Conservation (phyloP, 1,140 invertebrate genomes). For the Drosophila seguyi region DNA sequence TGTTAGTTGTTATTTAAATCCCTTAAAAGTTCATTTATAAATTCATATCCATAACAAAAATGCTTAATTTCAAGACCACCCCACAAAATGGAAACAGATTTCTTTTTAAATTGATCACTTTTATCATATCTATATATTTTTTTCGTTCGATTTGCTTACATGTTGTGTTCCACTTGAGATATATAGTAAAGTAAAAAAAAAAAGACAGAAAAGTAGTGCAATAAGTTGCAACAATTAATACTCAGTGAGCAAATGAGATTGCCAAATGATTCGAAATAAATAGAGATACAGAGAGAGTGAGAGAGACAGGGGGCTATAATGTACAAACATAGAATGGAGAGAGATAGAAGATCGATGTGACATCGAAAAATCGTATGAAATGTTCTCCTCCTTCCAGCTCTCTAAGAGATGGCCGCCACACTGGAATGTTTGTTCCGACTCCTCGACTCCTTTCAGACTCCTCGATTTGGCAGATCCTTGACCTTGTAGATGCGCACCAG, state of each 20-base stretch:
- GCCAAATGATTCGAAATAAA: conserved; percentile 18
- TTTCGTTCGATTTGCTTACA: conserved; percentile 42
- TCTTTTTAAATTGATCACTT: conserved; percentile 4
- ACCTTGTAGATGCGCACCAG: conserved; percentile 98
- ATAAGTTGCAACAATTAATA: conserved; percentile 41
- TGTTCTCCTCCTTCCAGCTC: conserved; percentile 2
- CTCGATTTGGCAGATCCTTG: conserved; percentile 94
- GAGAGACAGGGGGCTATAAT: conserved; percentile 10
- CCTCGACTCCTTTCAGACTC: conserved; percentile 86
- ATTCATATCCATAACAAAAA: neutral
- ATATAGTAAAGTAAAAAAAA: conserved; percentile 22
- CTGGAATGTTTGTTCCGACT: conserved; percentile 21
- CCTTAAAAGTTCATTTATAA: neutral
- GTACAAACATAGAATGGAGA: conserved; percentile 37
- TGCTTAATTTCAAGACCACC: neutral
- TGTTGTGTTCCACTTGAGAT: conserved; percentile 18
- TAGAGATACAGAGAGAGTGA: conserved; percentile 4
- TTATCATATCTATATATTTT: conserved; percentile 37
- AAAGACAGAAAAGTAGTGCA: conserved; percentile 17
- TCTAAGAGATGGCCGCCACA: conserved; percentile 3
- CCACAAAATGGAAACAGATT: neutral
- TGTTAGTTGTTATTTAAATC: neutral
- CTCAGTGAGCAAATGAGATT: conserved; percentile 38
- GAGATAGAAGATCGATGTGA: conserved; percentile 10
- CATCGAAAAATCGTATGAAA: neutral